Conservation (phyloP, 2,113 vertebrate species). For the Hemiprocne comata region DNA sequence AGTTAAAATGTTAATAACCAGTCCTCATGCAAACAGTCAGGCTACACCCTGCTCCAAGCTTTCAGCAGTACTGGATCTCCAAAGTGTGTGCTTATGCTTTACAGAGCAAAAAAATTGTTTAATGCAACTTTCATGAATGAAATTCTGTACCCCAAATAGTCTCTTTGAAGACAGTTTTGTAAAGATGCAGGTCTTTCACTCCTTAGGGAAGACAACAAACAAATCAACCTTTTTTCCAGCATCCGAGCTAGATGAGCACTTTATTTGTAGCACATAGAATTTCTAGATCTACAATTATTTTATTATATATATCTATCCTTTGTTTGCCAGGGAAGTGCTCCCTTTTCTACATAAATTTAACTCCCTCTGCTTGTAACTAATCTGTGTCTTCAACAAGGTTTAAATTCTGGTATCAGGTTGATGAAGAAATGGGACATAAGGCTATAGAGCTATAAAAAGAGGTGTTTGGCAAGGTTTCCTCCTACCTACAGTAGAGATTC, state of each 20-base stretch:
- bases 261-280: background rate
- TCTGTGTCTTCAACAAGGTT: background rate
- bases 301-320: background rate
- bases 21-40: background rate
- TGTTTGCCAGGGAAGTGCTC: background rate
- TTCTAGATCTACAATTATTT: background rate
- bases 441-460: background rate
- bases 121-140: background rate
- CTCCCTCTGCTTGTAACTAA: background rate
- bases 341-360: background rate
- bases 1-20: background rate
- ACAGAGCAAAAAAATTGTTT: background rate
- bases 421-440: background rate
- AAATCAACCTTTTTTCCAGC: background rate
- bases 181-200: background rate
- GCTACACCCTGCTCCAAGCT: background rate
- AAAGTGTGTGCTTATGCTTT: background rate
- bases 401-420: background rate
- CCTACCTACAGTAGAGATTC: background rate
- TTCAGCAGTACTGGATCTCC: background rate
- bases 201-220: background rate
- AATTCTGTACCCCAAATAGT: background rate
- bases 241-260: background rate
- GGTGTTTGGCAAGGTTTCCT: conserved; percentile 10
- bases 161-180: background rate